These are phyloP conservation scores for Parauchenoglanis ngamensis DNA, from an alignment of 2,797 vertebrate genomes.

Conservation along the genomic window DNA sequence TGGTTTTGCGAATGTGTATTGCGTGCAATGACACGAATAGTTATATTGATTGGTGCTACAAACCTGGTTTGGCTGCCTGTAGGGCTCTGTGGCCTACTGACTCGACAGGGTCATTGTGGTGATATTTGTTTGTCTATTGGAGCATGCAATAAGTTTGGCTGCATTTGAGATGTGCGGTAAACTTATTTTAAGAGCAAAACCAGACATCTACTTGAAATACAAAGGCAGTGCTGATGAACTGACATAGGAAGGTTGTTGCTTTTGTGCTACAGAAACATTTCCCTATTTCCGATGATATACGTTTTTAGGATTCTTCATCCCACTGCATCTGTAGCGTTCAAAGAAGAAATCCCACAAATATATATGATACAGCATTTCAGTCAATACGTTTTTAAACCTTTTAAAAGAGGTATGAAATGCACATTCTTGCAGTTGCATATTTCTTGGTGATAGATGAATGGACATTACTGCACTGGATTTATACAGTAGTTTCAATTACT, in stretches of 20 bases:
- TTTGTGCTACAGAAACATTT: not conserved
- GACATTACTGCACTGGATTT: not conserved
- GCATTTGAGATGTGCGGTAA: not conserved
- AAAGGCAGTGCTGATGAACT: not conserved
- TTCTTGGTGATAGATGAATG: not conserved
- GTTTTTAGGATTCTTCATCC: not conserved
- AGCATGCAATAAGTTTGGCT: not conserved
- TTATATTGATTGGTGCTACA: slow-evolving; percentile 13
- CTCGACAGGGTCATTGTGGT: not conserved
- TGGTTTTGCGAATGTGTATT: slow-evolving; percentile 10
- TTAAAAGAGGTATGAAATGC: not conserved
- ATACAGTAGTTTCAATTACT: not conserved
- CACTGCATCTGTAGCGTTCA: not conserved
- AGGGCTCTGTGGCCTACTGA: slow-evolving; percentile 6
- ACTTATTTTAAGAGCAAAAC: not conserved
- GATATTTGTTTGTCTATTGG: not conserved
- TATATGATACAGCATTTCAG: not conserved
- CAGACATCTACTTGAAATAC: not conserved
- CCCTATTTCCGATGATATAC: not conserved
- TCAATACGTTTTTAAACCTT: not conserved
- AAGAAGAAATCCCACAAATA: not conserved
- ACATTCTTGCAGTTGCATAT: not conserved
- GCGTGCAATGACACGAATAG: slow-evolving; percentile 27
- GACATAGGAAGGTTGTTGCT: not conserved
- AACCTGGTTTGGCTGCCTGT: slow-evolving; percentile 25